Evolutionary conservation across 1,140 invertebrate species (phyloP), one percentile per base, ranked within the genome.

Genomic region (Drosophila sechellia): DNA sequence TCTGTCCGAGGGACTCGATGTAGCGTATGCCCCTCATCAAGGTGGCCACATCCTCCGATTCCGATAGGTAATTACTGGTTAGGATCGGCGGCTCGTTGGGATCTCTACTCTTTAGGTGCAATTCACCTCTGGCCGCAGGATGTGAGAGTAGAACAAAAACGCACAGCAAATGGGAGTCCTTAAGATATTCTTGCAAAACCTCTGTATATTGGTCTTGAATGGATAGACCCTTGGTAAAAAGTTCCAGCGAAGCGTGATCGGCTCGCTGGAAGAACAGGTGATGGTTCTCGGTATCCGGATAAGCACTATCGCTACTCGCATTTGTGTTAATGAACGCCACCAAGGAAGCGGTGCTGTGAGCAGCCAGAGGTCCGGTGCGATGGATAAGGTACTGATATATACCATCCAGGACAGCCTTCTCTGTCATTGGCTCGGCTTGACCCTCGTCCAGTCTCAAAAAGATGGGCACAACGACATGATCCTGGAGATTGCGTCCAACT

Each of bases 71-170:
- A 65, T 96, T 95, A 0, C 95, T 95, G 69, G 96, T 94, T 20
- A 98, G 93, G 34, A 94, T 93, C 0, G 97, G 96, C 40, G 94
- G 93, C 6, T 95, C 94, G 13, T 94, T 93, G 0, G 96, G 96
- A 92, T 98, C 94, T 2, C 92, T 93, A 1, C 94, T 95, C 52
- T 91, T 93, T 2, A 98, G 90, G 15, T 92, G 93, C n/a, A 98
- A 55, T 27, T 93, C 93, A 1, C 97, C 97, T 56, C 93, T 93
- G 2, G 96, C 96, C 90, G 95, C 93, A 0, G 97, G 96, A 90
- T 95, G 93, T 2, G 96, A 92, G 2, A 97, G 81, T 81, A 96
- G 95, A 0, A 95, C 94, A 61, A 95, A 93, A 5, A 96, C 93
- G n/a, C 75, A 65, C 2, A 92, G n/a, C 4, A 92, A 3, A 31